A percentile compares a stretch with the other conserved stretches of the same genome.
phyloP scores from a whole-genome alignment of 2,797 vertebrate species.

The Pampus argenteus region DNA sequence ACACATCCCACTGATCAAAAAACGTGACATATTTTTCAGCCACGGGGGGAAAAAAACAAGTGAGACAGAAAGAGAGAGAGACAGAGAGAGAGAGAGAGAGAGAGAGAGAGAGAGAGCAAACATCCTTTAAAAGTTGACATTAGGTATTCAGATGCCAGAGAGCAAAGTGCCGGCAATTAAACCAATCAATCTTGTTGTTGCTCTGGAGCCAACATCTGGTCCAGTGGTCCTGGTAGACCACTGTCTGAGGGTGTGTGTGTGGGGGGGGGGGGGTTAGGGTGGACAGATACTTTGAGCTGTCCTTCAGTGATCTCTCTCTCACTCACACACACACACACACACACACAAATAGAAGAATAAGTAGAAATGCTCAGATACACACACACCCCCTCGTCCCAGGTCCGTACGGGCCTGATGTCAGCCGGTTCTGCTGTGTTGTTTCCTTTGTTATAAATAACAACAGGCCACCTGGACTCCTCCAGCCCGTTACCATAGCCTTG shows the following conservation, averaged over 20 bases:
- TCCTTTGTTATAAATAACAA: conserved; percentile 99
- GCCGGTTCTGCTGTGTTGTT: conserved; percentile 92
- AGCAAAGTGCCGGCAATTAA: conserved; percentile 97
- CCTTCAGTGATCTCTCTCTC: conserved; percentile 88
- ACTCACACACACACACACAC: conserved; percentile 23
- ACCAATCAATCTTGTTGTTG: conserved; percentile 97
- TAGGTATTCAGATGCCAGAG: conserved; percentile 94
- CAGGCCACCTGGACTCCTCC: conserved; percentile 86
- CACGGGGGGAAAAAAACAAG: conserved; percentile 36
- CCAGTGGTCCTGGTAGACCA: conserved; percentile 92
- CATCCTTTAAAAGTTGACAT: conserved; percentile 96
- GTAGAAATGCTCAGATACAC: conserved; percentile 29
- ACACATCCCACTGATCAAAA: conserved; percentile 60
- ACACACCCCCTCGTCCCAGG: conserved; percentile 57
- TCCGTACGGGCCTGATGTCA: conserved; percentile 91
- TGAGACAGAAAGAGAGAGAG: background rate
- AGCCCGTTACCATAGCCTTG: conserved; percentile 59
- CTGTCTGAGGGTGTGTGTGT: conserved; percentile 77
- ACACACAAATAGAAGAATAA: conserved; percentile 37
- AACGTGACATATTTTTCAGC: conserved; percentile 56
- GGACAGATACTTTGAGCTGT: conserved; percentile 91
- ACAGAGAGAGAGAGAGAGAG: background rate
- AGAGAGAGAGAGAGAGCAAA: conserved; percentile 74
- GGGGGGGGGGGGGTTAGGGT: conserved; percentile 48
- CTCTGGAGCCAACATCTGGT: conserved; percentile 96